Conservation (phyloP, 2,113 vertebrate genomes). For the Hyperopisus bebe region DNA sequence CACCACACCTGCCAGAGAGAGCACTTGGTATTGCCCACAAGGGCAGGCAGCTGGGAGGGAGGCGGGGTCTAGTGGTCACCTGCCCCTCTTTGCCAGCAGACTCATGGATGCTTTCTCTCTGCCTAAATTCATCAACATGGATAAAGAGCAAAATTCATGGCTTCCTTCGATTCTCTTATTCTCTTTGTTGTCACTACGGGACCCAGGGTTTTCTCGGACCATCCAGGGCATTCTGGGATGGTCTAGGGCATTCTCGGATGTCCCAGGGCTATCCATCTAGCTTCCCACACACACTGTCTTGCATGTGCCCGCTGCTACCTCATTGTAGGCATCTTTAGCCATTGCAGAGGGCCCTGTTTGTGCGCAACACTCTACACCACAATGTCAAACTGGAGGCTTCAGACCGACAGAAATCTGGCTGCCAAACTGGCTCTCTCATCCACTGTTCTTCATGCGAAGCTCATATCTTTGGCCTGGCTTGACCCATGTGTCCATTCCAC, state of each 20-base stretch:
- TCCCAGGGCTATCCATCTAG: neutral
- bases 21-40: constrained; percentile 17
- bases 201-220: neutral
- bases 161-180: too few species aligned
- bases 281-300: neutral
- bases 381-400: neutral
- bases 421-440: neutral
- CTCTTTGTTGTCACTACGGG: neutral
- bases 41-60: constrained; percentile 25
- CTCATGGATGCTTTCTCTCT: constrained; percentile 10
- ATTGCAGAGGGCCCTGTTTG: neutral
- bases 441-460: neutral
- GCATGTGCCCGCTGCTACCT: neutral
- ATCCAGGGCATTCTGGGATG: neutral
- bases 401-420: too few species aligned
- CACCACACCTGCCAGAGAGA: neutral
- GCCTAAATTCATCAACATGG: constrained; percentile 50
- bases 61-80: neutral
- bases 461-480: neutral
- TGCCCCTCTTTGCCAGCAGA: neutral
- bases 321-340: neutral
- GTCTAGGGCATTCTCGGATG: neutral
- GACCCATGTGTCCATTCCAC: neutral
- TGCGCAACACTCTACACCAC: neutral
- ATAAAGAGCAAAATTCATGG: constrained; percentile 30